These are phyloP conservation scores for Rattus rattus DNA, from an alignment of 2,113 vertebrate genomes.

Conservation along the genomic window DNA sequence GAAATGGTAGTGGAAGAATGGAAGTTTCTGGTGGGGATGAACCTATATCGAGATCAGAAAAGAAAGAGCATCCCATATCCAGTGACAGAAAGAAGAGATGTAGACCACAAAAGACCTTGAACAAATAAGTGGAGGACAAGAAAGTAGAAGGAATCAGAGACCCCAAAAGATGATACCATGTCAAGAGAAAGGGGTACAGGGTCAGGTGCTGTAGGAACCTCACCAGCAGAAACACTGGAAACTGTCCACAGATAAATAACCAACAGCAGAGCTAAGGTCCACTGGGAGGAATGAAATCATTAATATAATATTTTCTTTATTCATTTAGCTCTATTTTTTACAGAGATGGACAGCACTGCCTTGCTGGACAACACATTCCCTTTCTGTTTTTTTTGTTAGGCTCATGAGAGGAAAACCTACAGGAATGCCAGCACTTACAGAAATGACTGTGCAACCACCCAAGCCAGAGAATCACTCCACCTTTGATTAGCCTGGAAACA, in stretches of 20 bases:
- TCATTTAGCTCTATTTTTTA: conserved; percentile 2
- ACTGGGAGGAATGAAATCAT: conserved; percentile 6
- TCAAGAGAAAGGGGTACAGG: neutral
- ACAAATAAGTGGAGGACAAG: neutral
- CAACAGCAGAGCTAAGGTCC: neutral
- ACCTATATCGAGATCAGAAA: neutral
- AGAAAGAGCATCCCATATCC: neutral
- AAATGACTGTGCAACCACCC: conserved; percentile 35
- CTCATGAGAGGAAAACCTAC: conserved; percentile 18
- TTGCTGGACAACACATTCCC: neutral
- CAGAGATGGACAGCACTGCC: neutral
- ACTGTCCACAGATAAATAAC: neutral
- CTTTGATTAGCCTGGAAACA: conserved; percentile 56
- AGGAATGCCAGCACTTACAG: conserved; percentile 61
- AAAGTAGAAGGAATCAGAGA: too few species aligned
- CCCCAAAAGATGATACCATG: neutral
- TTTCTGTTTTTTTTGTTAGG: neutral
- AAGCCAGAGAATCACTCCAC: conserved; percentile 61
- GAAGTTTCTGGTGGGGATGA: neutral
- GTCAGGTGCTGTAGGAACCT: neutral
- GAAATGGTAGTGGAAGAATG: neutral
- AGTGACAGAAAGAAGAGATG: neutral
- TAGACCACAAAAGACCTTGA: neutral
- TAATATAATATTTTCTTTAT: neutral
- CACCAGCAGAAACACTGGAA: neutral